Evolutionary conservation across 1,140 invertebrate species (phyloP), one percentile per base, ranked within the genome.

Genomic region (Aricia agestis): DNA sequence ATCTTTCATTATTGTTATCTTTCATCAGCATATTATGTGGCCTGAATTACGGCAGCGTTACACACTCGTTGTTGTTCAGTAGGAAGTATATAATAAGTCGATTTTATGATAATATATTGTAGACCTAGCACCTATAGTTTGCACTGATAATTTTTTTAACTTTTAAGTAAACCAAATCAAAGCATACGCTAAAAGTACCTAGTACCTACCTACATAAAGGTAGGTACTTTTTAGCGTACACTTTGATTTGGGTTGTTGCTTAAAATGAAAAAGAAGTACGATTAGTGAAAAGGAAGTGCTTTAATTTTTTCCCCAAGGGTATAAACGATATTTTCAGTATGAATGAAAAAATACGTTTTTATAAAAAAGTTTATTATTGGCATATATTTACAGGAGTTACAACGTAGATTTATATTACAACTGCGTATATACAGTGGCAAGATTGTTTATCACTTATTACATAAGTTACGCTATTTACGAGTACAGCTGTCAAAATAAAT

Each of bases 371-470:
- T 63, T 63, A 63, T 63, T 63, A 25, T 19, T 25, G 19, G 17
- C 17, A 63, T 63, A 63, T 63, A 63, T 63, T 63, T 63, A 63
- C 59, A 63, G 18, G 7, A 63, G 59, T 63, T 19, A 59, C n/a
- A 59, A 19, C 17, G 19, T 59, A 59, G 9, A 63, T 25, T 63
- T 19, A 63, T 63, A 59, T 59, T 59, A 63, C 59, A 63, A 63
- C 59, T 11, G 59, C 59, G 11, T 63, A 63, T 63, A 63, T 25
- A 63, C 18, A 19, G 7, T 25, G 59, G 59, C 59, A 63, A 63
- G 59, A 63, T 63, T 19, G 19, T 52, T 11, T 63, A 63, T 63
- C 19, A 63, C 59, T 63, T 17, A 52, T 52, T 52, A 52, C 11
- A 52, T 52, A 52, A 52, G 7, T 52, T 52, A 59, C 58, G 19